A percentile compares a stretch with the other conserved stretches of the same genome.
phyloP scores from a whole-genome alignment of 2,888 invertebrate genomes.

The Masnerella sp. region DNA sequence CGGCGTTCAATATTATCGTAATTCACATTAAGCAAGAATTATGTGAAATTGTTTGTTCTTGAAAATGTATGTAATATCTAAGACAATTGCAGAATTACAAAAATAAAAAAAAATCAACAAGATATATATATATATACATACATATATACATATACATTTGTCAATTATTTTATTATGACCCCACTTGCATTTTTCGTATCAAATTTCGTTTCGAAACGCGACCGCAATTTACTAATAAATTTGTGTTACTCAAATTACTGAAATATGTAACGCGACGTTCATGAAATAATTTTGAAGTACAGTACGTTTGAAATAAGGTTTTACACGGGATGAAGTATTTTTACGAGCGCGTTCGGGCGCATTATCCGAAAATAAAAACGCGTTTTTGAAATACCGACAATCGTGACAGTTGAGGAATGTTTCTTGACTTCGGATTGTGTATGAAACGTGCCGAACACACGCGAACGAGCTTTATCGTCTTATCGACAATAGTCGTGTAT shows the following conservation, averaged over 20 bases:
- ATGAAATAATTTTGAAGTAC: constrained; percentile 20
- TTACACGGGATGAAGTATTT: not conserved
- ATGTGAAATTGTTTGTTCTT: constrained; percentile 31
- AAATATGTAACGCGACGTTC: not conserved
- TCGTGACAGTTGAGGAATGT: constrained; percentile 29
- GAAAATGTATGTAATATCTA: constrained; percentile 12
- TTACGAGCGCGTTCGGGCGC: constrained; percentile 6
- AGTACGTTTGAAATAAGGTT: too few relatives aligned
- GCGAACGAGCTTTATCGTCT: constrained; percentile 34
- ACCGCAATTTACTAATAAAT: not conserved
- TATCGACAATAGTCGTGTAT: constrained; percentile 26
- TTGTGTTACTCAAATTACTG: not conserved
- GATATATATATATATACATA: too few relatives aligned
- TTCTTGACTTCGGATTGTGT: constrained; percentile 21
- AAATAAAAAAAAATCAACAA: not conserved
- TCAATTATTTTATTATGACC: too few relatives aligned
- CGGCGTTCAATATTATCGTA: constrained; percentile 43
- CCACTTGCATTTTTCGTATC: too few relatives aligned
- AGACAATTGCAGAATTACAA: constrained; percentile 7
- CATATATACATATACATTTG: too few relatives aligned
- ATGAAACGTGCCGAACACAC: constrained; percentile 34
- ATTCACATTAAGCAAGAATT: constrained; percentile 41
- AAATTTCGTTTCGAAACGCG: not conserved
- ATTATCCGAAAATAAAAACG: constrained; percentile 19
- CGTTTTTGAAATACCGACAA: constrained; percentile 20